A percentile compares a stretch with the other conserved stretches of the same genome.
Conservation (phyloP, 2,888 invertebrate species). For the Nymphalis urticae region DNA sequence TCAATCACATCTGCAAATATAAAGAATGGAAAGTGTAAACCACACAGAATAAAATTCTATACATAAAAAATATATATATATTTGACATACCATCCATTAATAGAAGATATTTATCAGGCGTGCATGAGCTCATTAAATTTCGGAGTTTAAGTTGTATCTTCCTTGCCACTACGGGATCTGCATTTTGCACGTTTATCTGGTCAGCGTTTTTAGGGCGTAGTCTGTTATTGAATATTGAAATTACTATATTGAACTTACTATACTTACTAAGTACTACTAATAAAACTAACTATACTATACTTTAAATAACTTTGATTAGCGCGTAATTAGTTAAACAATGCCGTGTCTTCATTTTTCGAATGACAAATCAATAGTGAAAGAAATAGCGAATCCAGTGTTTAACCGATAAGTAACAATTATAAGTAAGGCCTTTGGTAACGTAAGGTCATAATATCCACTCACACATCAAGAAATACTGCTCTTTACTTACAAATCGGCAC, state of each 20-base stretch:
- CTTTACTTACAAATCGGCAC: conserved; percentile 53
- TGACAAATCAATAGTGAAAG: no score
- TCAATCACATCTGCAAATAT: conserved; percentile 64
- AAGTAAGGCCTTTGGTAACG: no score
- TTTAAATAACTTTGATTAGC: neutral
- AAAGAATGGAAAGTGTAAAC: neutral
- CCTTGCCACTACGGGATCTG: conserved; percentile 65
- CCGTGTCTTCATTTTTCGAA: no score
- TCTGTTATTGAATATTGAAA: conserved; percentile 43
- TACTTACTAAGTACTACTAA: no score
- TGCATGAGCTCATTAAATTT: conserved; percentile 51
- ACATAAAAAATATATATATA: neutral
- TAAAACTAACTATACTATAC: no score
- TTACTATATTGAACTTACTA: no score
- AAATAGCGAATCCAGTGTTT: no score
- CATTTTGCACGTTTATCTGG: conserved; percentile 52
- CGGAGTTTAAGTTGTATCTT: conserved; percentile 68
- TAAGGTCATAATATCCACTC: no score
- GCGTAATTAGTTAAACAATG: no score
- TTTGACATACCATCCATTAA: conserved; percentile 57
- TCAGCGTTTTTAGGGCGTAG: conserved; percentile 61
- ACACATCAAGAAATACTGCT: neutral
- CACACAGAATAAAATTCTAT: neutral
- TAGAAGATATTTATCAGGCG: conserved; percentile 47
- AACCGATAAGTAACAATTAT: neutral